Evolutionary conservation across 2,888 invertebrate species (phyloP), one percentile per base, ranked within the genome.

Genomic region (Eledona agricola): DNA sequence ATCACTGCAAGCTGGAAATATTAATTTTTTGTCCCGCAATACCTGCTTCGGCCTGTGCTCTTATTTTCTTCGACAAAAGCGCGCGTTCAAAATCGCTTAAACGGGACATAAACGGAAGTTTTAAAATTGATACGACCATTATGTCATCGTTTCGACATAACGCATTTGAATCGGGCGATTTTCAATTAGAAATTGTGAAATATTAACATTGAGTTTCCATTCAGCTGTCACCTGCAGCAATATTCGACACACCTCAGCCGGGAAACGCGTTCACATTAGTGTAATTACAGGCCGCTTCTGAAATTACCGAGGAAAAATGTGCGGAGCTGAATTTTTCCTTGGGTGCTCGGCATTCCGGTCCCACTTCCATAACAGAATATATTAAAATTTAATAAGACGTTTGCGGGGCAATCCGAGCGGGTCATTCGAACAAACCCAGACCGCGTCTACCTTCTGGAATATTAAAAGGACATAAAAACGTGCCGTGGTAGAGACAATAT

Each of bases 401-500:
- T 60, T 58, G 60, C 42, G 55, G 58, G 51, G 54, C 54, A 59
- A 61, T 59, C 57, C 56, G 55, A 37, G 54, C 50, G 45, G 59
- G 51, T 58, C 61, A 58, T 59, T 59, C 50, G 51, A 51, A 58
- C 58, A 58, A 58, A 59, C 55, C 53, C 54, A 54, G 54, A 42
- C 59, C 34, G 35, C 57, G 50, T 43, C 45, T 32, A 58, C 56
- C 55, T 58, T 57, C 47, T 57, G 53, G 59, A 60, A 62, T 62
- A 62, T 60, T 60, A 62, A 62, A 62, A 54, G 58, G 40, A 54
- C 54, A 58, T 59, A 59, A 60, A 62, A 60, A 58, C 60, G 60
- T 62, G 62, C 58, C 47, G 50, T 55, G 53, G 58, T 55, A 55
- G 55, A 64, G 60, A 64, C 63, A 63, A 63, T 64, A 60, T 54